Conservation (phyloP, 2,797 vertebrate genomes). For the Channallabes apus region DNA sequence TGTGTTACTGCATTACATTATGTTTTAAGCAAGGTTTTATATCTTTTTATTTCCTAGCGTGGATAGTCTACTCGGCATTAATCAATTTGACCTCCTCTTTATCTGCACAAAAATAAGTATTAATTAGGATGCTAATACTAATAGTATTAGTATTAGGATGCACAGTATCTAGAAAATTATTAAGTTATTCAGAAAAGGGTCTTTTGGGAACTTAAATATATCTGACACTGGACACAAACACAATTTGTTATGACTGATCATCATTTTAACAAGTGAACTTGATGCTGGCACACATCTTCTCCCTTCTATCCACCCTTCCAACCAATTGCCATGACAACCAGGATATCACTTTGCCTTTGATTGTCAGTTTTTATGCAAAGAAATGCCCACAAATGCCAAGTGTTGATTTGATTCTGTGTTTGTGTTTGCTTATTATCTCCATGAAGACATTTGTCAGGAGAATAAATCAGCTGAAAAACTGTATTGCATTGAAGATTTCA, state of each 20-base stretch:
- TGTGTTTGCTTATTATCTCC: not conserved
- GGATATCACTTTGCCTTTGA: constrained; percentile 22
- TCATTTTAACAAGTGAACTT: constrained; percentile 27
- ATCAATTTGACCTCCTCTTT: not conserved
- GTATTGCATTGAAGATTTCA: not conserved
- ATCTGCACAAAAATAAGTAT: not conserved
- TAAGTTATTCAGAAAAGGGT: not conserved
- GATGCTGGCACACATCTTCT: constrained; percentile 16
- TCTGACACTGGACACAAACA: not conserved
- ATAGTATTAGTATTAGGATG: too few relatives aligned
- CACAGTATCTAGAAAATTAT: not conserved
- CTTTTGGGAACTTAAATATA: not conserved
- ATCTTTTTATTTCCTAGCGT: not conserved
- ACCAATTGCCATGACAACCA: constrained; percentile 40
- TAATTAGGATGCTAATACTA: not conserved
- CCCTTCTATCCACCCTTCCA: not conserved
- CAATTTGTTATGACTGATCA: not conserved
- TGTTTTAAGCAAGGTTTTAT: not conserved
- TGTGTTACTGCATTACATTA: not conserved
- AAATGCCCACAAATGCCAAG: not conserved
- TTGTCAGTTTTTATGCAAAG: constrained; percentile 1
- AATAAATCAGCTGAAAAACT: not conserved
- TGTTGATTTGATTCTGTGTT: constrained; percentile 4
- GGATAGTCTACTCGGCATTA: not conserved
- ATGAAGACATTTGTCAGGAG: not conserved